Percentiles rank a stretch among this genome's conserved stretches.
Evolutionary conservation across 2,113 vertebrate genomes (phyloP).

Genomic region (Pterocles burchelli): DNA sequence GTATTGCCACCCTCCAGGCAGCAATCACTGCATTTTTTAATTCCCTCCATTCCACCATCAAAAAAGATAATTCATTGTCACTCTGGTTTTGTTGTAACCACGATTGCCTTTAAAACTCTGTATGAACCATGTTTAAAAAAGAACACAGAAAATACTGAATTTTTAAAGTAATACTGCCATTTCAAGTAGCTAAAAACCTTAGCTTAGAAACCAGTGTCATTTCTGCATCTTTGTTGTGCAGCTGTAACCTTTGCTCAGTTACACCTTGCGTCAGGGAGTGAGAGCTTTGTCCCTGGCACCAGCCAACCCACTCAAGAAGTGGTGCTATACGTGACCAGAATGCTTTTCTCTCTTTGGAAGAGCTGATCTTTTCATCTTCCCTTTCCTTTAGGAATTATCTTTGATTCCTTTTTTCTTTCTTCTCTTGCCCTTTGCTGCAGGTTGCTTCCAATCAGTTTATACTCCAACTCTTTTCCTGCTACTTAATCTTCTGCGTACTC

Average conservation of each 20-base stretch:
- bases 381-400: not conserved
- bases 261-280: not conserved
- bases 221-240: not conserved
- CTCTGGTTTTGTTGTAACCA: not conserved
- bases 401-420: constrained; percentile 16
- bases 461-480: not conserved
- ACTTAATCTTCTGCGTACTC: not conserved
- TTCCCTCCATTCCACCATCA: not conserved
- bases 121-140: not conserved
- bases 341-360: not conserved
- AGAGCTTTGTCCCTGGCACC: not conserved
- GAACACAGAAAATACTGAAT: not conserved
- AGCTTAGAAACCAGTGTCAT: constrained; percentile 6
- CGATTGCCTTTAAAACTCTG: not conserved
- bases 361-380: not conserved
- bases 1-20: not conserved
- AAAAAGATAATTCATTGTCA: not conserved
- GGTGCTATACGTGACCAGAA: not conserved
- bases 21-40: not conserved
- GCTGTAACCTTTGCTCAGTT: not conserved
- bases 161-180: not conserved
- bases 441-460: not conserved
- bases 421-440: not conserved
- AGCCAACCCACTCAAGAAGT: not conserved
- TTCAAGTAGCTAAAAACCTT: not conserved